Conservation (phyloP, 2,113 vertebrate genomes). For the Odontophorus gujanensis region DNA sequence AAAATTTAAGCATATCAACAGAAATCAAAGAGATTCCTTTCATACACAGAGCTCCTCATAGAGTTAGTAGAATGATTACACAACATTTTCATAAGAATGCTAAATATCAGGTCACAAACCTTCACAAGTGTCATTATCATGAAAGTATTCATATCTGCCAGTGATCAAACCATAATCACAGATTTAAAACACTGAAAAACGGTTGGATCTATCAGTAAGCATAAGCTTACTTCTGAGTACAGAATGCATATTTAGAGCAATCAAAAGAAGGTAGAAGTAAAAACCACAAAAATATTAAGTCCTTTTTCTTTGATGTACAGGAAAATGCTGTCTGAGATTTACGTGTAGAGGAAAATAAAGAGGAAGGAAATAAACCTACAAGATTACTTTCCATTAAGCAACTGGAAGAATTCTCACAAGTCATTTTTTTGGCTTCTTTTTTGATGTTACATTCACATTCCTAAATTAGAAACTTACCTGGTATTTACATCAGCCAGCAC, state of each 20-base stretch:
- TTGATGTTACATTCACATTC: not conserved
- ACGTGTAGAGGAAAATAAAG: not conserved
- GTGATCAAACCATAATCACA: slow-evolving; percentile 19
- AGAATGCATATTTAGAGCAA: not conserved
- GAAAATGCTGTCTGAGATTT: not conserved
- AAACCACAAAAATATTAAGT: not conserved
- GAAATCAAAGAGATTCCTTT: slow-evolving; percentile 12
- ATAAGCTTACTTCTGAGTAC: not conserved
- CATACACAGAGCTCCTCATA: not conserved
- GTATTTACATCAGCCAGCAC: not conserved
- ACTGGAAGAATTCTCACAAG: not conserved
- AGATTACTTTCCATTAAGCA: not conserved
- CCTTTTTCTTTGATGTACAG: not conserved
- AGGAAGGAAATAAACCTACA: not conserved
- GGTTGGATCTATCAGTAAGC: not conserved
- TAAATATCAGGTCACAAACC: not conserved
- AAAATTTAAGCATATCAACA: not conserved
- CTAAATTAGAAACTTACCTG: not conserved
- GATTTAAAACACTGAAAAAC: slow-evolving; percentile 10
- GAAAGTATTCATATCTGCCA: not conserved
- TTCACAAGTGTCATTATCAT: not conserved
- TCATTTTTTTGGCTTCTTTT: not conserved
- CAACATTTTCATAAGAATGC: not conserved
- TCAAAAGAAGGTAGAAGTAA: not conserved
- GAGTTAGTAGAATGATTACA: not conserved